Evolutionary conservation across 2,113 vertebrate genomes (phyloP), one percentile per base, ranked within the genome.

Genomic region (Siniperca knerii): DNA sequence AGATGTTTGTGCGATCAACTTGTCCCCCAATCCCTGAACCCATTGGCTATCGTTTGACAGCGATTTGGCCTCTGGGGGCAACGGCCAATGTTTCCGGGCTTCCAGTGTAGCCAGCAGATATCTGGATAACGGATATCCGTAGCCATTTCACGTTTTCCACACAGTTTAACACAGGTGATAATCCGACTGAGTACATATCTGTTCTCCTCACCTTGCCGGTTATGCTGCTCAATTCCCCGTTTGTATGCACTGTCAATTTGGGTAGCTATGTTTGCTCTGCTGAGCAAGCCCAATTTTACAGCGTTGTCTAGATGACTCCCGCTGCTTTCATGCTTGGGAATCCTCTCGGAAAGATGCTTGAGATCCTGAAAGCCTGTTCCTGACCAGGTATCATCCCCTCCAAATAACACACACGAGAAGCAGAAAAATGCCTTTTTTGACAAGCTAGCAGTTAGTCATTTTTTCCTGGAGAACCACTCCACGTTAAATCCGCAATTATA

Each of bases 141-240:
- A 33, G 21, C 46, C 42, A 42, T 54, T 29, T 83, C 35, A 37
- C 44, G 61, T 54, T 74, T 42, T 62, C 69, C 33, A 40, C 61
- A 74, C 7, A 84, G 75, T 60, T 75, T 35, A 12, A 75, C n/a
- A 50, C 15, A 54, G 35, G 25, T 75, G 4, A 64, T 29, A 23
- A 35, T 29, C 15, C 15, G 16, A 40, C 44, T 46, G 40, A 69
- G 76, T 23, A 58, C 46, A 6, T 46, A 62, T 1, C 64, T 54
- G 25, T 52, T 73, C 21, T 75, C 62, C 25, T 75, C 42, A 15
- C 46, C 66, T 40, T 33, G 65, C 2, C 13, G 9, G 33, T 50
- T 75, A 15, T 69, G 54, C 52, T 82, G 54, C 44, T 69, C 55
- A 16, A 40, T 21, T 40, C 25, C 23, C 18, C 46, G 25, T 33